Evolutionary conservation across 2,888 invertebrate genomes (phyloP).

Genomic region (Lobophora halterata): DNA sequence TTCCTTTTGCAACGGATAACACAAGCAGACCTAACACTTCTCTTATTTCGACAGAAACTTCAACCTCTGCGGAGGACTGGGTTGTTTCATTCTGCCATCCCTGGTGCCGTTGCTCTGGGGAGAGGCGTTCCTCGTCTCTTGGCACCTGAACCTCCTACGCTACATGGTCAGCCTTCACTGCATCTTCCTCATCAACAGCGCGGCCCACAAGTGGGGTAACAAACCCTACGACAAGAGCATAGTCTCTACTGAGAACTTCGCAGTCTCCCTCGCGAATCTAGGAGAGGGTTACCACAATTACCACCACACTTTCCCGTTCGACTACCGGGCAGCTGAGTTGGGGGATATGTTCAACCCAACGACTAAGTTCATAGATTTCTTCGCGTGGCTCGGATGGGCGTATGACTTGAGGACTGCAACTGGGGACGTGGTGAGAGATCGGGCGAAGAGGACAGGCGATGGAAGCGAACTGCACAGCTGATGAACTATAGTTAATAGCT

Average conservation of each 20-base stretch:
- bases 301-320: conserved; percentile 44
- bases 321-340: conserved; percentile 32
- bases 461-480: conserved; percentile 1
- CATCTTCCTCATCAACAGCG: conserved; percentile 82
- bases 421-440: background rate
- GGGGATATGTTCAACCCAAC: conserved; percentile 61
- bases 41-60: conserved; percentile 4
- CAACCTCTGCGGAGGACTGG: conserved; percentile 3
- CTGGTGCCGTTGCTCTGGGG: conserved; percentile 14
- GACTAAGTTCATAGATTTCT: conserved; percentile 51
- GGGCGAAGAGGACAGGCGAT: conserved; percentile 13
- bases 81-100: conserved; percentile 23
- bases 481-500: background rate
- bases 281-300: conserved; percentile 47
- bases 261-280: conserved; percentile 19
- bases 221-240: conserved; percentile 60
- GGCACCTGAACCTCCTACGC: conserved; percentile 11
- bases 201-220: conserved; percentile 76
- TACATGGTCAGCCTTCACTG: conserved; percentile 14
- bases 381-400: conserved; percentile 53
- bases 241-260: conserved; percentile 27
- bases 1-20: no score
- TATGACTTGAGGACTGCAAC: conserved; percentile 32
- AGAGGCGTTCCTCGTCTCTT: conserved; percentile 6
- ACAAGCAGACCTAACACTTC: no score